phyloP scores from a whole-genome alignment of 2,888 invertebrate species.

The Pristionchus japonicus region DNA sequence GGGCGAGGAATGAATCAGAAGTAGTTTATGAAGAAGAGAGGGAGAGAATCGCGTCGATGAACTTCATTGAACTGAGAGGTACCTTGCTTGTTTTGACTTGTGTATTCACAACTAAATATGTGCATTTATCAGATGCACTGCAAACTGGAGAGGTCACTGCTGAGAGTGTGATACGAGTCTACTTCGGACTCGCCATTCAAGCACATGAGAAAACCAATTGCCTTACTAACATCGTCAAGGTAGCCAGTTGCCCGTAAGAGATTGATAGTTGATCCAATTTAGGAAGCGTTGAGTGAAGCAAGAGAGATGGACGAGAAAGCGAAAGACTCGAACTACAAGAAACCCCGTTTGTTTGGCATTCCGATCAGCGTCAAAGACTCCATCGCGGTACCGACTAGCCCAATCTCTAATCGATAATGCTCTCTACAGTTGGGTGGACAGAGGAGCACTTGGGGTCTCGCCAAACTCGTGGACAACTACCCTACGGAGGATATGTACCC shows the following conservation, averaged over 20 bases:
- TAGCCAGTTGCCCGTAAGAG: neutral
- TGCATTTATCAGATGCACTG: neutral
- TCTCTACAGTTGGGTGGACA: neutral
- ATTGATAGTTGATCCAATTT: neutral
- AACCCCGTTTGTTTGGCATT: constrained; percentile 57
- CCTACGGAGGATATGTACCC: neutral
- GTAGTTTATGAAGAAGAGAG: neutral
- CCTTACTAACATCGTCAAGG: constrained; percentile 11
- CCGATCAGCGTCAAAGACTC: constrained; percentile 58
- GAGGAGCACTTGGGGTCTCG: neutral
- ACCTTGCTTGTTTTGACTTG: neutral
- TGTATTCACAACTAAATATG: neutral
- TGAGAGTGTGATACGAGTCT: neutral
- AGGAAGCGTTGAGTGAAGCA: constrained; percentile 44
- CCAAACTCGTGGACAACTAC: neutral
- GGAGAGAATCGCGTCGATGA: neutral
- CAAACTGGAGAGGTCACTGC: neutral
- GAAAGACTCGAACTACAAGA: constrained; percentile 26
- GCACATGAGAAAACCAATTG: constrained; percentile 11
- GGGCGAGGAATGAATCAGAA: neutral
- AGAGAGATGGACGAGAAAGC: constrained; percentile 48
- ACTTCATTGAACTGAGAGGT: constrained; percentile 3
- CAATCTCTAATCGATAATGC: neutral
- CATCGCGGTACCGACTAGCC: neutral
- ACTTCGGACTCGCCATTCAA: neutral